Percentiles rank a stretch among this genome's conserved stretches.
Conservation (phyloP, 2,888 invertebrate species). For the Lepeophtheirus nordmannii region DNA sequence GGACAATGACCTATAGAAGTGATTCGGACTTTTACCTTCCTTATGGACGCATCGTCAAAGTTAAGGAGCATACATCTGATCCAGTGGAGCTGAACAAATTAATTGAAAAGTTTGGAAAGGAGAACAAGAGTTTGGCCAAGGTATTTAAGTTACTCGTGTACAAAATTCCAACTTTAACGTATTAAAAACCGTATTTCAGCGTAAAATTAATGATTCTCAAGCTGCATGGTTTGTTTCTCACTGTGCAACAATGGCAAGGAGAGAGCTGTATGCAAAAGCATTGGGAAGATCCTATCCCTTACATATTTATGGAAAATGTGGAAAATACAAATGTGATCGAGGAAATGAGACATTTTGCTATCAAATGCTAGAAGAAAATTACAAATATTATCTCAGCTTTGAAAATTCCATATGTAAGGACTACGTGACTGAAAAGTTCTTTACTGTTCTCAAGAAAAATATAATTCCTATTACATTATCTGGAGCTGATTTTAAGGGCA, state of each 20-base stretch:
- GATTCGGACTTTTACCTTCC: constrained; percentile 28
- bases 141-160: too few species aligned
- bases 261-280: constrained; percentile 27
- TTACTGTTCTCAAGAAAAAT: constrained; percentile 28
- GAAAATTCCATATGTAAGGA: constrained; percentile 32
- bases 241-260: constrained; percentile 26
- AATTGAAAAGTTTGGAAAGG: constrained; percentile 9
- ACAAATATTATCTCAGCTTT: constrained; percentile 32
- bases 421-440: constrained; percentile 32
- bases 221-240: constrained; percentile 29
- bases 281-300: constrained; percentile 27
- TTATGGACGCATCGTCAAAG: constrained; percentile 21
- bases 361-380: constrained; percentile 27
- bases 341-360: constrained; percentile 20
- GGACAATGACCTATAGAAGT: constrained; percentile 29
- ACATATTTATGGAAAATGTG: constrained; percentile 28
- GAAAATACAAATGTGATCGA: constrained; percentile 24
- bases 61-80: constrained; percentile 7
- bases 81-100: background rate
- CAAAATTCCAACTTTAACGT: too few species aligned
- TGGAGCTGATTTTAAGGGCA: constrained; percentile 30
- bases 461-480: constrained; percentile 32
- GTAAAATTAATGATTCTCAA: background rate
- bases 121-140: constrained; percentile 10
- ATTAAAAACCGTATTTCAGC: too few species aligned